Evolutionary conservation across 1,140 invertebrate species (phyloP), one percentile per base, ranked within the genome.

Genomic region (Wasmannia auropunctata): DNA sequence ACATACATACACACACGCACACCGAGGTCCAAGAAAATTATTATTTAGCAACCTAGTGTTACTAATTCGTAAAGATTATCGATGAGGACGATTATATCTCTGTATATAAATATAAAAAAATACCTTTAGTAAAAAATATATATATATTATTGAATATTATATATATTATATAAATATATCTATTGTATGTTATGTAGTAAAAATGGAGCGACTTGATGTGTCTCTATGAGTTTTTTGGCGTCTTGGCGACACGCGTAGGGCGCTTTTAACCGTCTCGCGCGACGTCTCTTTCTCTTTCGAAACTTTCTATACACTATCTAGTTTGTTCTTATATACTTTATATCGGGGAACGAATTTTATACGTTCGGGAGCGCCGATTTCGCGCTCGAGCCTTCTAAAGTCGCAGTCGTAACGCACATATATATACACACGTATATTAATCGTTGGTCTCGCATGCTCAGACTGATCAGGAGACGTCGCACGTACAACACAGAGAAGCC

Each of bases 131-230:
- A 90, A 86, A 92, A 92, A 91, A 91, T 91, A 88, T 87, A 88
- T 81, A 70, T 88, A 91, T 91, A 91, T 89, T 92, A 93, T 93
- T 92, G 88, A 92, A 91, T 91, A 93, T 93, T 92, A 92, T 90
- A 93, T 90, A 91, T 91, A 92, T 93, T 93, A 91, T 91, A 91
- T 94, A 94, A 93, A 88, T 91, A 94, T 94, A 94, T 94, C 94
- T 95, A 94, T 94, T 93, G 91, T 95, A 95, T 92, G 94, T 95
- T 95, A 95, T 93, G 91, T 95, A 93, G 92, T 93, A 94, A 95
- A 94, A 94, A 92, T 94, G 91, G 91, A 92, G 93, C 91, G 91
- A 91, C 88, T 94, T 86, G 85, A 94, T 94, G 92, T 94, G 92
- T 94, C 91, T 94, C 89, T 95, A 93, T 93, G 94, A 94, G 91